A percentile compares a stretch with the other conserved stretches of the same genome.
Conservation (phyloP, 2,797 vertebrate genomes). For the Meda fulgida region DNA sequence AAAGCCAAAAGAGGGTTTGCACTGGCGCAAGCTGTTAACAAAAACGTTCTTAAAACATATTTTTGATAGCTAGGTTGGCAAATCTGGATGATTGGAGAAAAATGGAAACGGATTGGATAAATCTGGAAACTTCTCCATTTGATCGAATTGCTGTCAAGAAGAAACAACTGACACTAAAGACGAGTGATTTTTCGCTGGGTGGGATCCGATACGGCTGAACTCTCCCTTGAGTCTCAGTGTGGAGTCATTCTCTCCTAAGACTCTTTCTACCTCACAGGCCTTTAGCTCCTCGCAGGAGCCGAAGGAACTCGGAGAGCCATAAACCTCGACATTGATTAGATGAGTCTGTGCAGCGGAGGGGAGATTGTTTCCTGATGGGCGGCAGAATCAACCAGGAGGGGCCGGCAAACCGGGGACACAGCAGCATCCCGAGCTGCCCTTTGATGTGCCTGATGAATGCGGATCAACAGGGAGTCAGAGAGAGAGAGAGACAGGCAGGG, state of each 20-base stretch:
- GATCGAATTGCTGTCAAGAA: neutral
- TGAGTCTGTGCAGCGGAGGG: constrained; percentile 62
- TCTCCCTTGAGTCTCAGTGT: constrained; percentile 59
- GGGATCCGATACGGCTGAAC: constrained; percentile 63
- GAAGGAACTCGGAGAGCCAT: constrained; percentile 68
- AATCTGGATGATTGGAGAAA: neutral
- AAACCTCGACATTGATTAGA: constrained; percentile 76
- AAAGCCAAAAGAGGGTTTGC: too few species aligned
- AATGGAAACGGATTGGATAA: too few species aligned
- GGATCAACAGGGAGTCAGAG: constrained; percentile 48
- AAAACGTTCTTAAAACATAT: too few species aligned
- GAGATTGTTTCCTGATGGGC: constrained; percentile 61
- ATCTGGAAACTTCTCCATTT: neutral
- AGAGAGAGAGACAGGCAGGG: constrained; percentile 55
- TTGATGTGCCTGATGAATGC: constrained; percentile 69
- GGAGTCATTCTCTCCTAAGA: constrained; percentile 49
- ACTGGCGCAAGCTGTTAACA: too few species aligned
- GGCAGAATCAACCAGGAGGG: constrained; percentile 65
- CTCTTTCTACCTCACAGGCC: constrained; percentile 52
- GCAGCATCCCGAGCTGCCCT: constrained; percentile 68
- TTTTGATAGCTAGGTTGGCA: neutral
- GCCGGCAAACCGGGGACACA: constrained; percentile 63
- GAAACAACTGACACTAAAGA: constrained; percentile 1
- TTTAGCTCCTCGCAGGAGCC: constrained; percentile 70
- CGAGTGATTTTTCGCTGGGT: constrained; percentile 11